Evolutionary conservation across 2,113 vertebrate genomes (phyloP), one percentile per base, ranked within the genome.

Genomic region (Notothenia coriiceps): DNA sequence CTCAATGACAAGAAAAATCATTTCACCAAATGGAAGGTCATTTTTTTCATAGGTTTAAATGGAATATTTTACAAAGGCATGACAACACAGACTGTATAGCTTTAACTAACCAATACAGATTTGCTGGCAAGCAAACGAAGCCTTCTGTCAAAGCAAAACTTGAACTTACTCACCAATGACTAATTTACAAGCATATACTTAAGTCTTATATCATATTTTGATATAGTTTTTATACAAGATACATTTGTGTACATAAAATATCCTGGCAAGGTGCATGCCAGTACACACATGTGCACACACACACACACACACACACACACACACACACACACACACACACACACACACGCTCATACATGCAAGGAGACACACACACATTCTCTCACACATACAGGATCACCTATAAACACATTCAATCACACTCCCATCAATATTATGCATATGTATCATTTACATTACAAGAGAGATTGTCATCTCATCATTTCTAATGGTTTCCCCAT

Each of bases 101-200:
- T 97, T 96, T 90, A 89, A 87, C 80, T 88, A 87, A 94, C 91
- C 86, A 85, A 95, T 96, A 97, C 91, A 93, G 86, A 91, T 93
- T 94, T 93, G 94, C 93, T 93, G 93, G 94, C 94, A 96, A 93
- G 95, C 92, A 93, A 29, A 74, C 79, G 92, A 95, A 95, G 96
- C 94, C 95, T 95, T 91, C 92, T 94, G 85, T 94, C 92, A 95
- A 93, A 95, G 95, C 92, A 95, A 96, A 67, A 91, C 92, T 92
- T 91, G 87, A 96, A 95, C 76, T 91, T 93, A 94, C 94, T 82
- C 92, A 94, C 94, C 70, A 83, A 90, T 94, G 87, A 95, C 92
- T 95, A 90, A 96, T 95, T 96, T 95, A 97, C 95, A 97, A 97
- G 96, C 96, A 96, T 94, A 92, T 96, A 96, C 95, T 95, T 94